Percentiles rank a stretch among this genome's conserved stretches.
phyloP scores from a whole-genome alignment of 1,140 invertebrate genomes.

The Diorhabda elongata region DNA sequence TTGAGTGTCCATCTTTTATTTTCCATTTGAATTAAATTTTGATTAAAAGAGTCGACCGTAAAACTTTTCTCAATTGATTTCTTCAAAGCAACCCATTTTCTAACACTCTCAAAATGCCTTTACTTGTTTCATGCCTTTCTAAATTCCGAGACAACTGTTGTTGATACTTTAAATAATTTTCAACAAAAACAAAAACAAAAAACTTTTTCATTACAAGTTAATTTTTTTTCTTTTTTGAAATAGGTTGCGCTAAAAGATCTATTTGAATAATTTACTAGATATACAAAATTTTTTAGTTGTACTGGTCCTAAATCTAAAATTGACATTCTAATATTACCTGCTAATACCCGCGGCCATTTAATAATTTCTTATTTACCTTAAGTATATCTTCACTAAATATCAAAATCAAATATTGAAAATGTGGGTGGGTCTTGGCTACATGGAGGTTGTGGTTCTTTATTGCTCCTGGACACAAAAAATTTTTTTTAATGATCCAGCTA shows the following conservation, averaged over 20 bases:
- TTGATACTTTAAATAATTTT: background rate
- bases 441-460: too few relatives aligned
- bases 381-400: too few relatives aligned
- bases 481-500: too few relatives aligned
- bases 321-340: too few relatives aligned
- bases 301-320: conserved; percentile 1
- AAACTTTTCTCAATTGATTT: conserved; percentile 12
- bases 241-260: conserved; percentile 13
- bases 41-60: background rate
- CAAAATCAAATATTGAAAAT: too few relatives aligned
- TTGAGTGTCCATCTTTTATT: background rate
- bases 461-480: too few relatives aligned
- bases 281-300: conserved; percentile 14
- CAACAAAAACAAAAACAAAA: background rate
- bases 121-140: background rate
- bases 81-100: background rate
- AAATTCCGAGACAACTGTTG: background rate
- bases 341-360: too few relatives aligned
- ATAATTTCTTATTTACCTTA: too few relatives aligned
- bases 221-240: conserved; percentile 5
- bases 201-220: conserved; percentile 11
- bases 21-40: too few relatives aligned
- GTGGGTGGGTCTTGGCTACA: too few relatives aligned
- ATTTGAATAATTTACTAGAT: conserved; percentile 6
- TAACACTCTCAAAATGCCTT: conserved; percentile 4